phyloP scores from a whole-genome alignment of 1,140 invertebrate species.

The Trypoxylus dichotomus region DNA sequence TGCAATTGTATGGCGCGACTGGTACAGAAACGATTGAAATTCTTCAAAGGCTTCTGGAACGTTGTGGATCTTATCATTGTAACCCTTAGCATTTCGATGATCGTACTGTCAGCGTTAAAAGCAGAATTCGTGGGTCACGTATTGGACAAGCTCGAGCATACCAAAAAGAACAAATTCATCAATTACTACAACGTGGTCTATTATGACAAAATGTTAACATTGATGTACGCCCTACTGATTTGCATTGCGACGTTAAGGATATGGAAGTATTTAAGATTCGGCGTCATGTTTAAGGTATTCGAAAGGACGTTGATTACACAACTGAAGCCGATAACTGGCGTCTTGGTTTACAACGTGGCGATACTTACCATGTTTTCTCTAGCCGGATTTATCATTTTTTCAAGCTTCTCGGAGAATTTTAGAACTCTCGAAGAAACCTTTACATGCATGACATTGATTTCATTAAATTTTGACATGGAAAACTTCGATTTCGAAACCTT shows the following conservation, averaged over 20 bases:
- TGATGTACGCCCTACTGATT: conserved; percentile 13
- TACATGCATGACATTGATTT: conserved; percentile 8
- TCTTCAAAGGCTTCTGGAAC: conserved; percentile 28
- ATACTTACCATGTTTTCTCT: conserved; percentile 16
- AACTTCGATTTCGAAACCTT: conserved; percentile 8
- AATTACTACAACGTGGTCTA: conserved; percentile 27
- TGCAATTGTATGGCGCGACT: neutral
- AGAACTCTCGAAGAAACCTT: conserved; percentile 6
- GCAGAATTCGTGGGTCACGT: conserved; percentile 2
- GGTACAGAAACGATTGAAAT: neutral
- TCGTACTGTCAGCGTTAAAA: neutral
- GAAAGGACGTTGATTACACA: conserved; percentile 15
- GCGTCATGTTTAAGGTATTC: conserved; percentile 21
- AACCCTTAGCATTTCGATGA: neutral
- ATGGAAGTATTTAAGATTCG: conserved; percentile 33
- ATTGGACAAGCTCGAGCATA: conserved; percentile 9
- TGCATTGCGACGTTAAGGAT: conserved; percentile 24
- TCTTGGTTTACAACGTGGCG: conserved; percentile 8
- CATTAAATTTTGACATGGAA: conserved; percentile 24
- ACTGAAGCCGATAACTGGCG: neutral
- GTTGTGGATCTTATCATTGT: conserved; percentile 12
- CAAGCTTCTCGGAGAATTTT: conserved; percentile 14
- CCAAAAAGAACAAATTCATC: conserved; percentile 24
- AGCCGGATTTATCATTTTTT: conserved; percentile 17
- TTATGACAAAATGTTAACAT: neutral